Evolutionary conservation across 2,888 invertebrate species (phyloP).

Genomic region (Coenonympha arcania): DNA sequence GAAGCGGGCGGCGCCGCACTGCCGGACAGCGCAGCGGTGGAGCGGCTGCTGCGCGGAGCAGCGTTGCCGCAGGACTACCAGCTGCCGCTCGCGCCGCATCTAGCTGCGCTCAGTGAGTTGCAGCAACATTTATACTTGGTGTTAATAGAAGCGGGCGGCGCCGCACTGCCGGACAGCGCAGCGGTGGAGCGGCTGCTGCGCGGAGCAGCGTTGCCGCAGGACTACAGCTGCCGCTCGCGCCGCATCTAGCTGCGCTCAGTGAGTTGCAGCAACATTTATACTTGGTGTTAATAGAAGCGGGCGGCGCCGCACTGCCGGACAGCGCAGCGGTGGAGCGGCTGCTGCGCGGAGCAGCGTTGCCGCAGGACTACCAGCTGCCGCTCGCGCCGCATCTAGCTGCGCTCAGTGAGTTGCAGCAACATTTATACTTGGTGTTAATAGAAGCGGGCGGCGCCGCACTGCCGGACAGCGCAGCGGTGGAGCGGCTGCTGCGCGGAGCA

Average conservation of each 20-base stretch:
- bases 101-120: slow-evolving; percentile 70
- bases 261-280: slow-evolving; percentile 43
- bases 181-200: slow-evolving; percentile 67
- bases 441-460: slow-evolving; percentile 58
- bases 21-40: slow-evolving; percentile 68
- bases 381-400: slow-evolving; percentile 68
- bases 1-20: slow-evolving; percentile 58
- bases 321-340: slow-evolving; percentile 68
- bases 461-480: slow-evolving; percentile 68
- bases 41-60: slow-evolving; percentile 62
- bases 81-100: slow-evolving; percentile 64
- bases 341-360: slow-evolving; percentile 60
- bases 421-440: too few relatives aligned
- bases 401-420: slow-evolving; percentile 60
- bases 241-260: slow-evolving; percentile 71
- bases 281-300: slow-evolving; percentile 52
- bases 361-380: slow-evolving; percentile 69
- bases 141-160: slow-evolving; percentile 52
- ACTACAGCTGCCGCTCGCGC: slow-evolving; percentile 69
- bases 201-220: slow-evolving; percentile 62
- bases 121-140: too few relatives aligned
- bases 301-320: slow-evolving; percentile 57
- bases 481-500: slow-evolving; percentile 62
- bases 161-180: slow-evolving; percentile 62
- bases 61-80: slow-evolving; percentile 69